These are phyloP conservation scores for Condylura cristata DNA, from an alignment of 2,113 vertebrate genomes.

Conservation along the genomic window DNA sequence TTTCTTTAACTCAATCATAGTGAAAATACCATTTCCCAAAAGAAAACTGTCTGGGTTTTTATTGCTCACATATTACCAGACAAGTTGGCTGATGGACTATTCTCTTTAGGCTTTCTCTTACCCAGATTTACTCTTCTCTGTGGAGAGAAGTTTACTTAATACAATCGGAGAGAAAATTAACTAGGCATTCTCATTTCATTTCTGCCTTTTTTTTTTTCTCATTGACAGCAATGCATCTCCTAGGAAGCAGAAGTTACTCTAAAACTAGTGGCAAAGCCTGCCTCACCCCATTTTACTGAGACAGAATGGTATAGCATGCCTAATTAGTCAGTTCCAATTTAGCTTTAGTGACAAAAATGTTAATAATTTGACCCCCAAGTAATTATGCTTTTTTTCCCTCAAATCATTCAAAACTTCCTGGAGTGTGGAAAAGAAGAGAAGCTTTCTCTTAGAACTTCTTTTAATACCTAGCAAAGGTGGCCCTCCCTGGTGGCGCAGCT, in stretches of 20 bases:
- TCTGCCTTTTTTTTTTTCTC: background rate
- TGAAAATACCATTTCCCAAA: conserved; percentile 21
- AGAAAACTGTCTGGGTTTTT: background rate
- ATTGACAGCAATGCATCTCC: background rate
- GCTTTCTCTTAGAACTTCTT: background rate
- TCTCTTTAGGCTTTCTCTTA: background rate
- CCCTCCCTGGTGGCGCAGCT: too few relatives aligned
- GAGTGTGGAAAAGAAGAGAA: background rate
- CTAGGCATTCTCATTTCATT: background rate
- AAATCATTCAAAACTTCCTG: background rate
- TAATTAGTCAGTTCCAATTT: background rate
- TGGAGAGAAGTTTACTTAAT: conserved; percentile 12
- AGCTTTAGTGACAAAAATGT: background rate
- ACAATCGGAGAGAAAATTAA: background rate
- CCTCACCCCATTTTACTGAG: background rate
- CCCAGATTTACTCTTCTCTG: background rate
- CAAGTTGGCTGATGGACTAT: background rate
- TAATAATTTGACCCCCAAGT: background rate
- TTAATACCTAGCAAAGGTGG: background rate
- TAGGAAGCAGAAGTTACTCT: background rate
- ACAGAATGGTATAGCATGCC: background rate
- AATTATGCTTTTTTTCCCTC: background rate
- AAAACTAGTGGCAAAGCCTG: background rate
- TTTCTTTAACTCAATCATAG: conserved; percentile 22
- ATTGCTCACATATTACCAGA: background rate